phyloP scores from a whole-genome alignment of 2,888 invertebrate genomes.

The Drosophila buzzatii region DNA sequence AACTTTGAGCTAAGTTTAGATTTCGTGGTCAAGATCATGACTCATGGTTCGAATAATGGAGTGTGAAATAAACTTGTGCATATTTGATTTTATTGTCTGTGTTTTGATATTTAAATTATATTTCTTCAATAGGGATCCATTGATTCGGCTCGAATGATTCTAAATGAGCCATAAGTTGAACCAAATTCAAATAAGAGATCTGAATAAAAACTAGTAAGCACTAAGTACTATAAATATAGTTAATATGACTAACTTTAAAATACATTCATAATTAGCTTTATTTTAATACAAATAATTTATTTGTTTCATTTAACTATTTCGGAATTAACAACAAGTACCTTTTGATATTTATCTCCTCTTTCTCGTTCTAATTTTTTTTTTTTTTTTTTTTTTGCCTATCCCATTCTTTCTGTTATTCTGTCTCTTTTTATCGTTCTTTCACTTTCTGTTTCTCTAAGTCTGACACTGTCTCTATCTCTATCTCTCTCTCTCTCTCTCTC shows the following conservation, averaged over 20 bases:
- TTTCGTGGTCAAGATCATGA: constrained; percentile 46
- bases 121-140: not conserved
- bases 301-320: not conserved
- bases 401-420: not conserved
- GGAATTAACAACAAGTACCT: not conserved
- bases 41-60: constrained; percentile 8
- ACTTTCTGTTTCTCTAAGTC: not conserved
- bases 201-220: not conserved
- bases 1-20: constrained; percentile 7
- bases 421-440: too few relatives aligned
- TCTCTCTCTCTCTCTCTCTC: not conserved
- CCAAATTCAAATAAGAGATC: not conserved
- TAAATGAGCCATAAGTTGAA: not conserved
- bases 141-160: not conserved
- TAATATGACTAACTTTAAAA: not conserved
- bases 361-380: not conserved
- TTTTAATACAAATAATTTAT: not conserved
- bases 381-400: not conserved
- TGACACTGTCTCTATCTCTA: not conserved
- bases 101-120: not conserved
- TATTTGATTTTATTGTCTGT: not conserved
- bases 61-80: not conserved
- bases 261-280: not conserved
- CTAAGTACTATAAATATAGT: too few relatives aligned
- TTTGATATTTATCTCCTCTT: not conserved